phyloP scores from a whole-genome alignment of 2,797 vertebrate genomes.

The Acanthis flammea region DNA sequence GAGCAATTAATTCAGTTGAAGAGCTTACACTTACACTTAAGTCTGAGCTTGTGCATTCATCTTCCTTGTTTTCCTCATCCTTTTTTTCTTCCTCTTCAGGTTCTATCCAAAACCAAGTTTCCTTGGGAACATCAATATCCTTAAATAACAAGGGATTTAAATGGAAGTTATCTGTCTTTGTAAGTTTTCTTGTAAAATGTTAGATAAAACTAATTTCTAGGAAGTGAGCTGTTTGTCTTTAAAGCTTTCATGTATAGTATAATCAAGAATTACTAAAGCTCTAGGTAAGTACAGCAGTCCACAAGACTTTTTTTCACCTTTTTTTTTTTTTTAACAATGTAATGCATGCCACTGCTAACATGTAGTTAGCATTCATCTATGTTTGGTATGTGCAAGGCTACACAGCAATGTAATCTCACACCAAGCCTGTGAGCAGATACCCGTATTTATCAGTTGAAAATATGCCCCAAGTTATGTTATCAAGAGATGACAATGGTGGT shows the following conservation, averaged over 20 bases:
- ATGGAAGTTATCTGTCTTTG: not conserved
- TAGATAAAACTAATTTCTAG: not conserved
- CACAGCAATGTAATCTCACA: not conserved
- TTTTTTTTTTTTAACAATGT: not conserved
- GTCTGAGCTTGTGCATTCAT: slow-evolving; percentile 62
- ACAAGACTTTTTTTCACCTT: not conserved
- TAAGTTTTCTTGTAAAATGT: not conserved
- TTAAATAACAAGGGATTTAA: slow-evolving; percentile 51
- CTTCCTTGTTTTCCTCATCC: slow-evolving; percentile 66
- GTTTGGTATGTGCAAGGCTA: not conserved
- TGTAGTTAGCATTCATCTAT: not conserved
- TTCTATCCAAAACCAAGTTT: slow-evolving; percentile 77
- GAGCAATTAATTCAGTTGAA: not conserved
- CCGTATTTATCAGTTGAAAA: not conserved
- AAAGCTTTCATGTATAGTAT: not conserved
- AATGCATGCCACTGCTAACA: not conserved
- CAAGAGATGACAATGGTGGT: accelerated
- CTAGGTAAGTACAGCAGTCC: not conserved
- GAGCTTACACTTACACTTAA: slow-evolving; percentile 72
- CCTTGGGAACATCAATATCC: slow-evolving; percentile 73
- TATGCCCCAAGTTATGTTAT: not conserved
- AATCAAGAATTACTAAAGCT: not conserved
- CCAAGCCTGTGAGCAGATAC: not conserved
- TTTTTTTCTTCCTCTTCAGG: slow-evolving; percentile 65
- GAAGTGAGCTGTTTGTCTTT: not conserved